Evolutionary conservation across 1,140 invertebrate species (phyloP).

Genomic region (Glomeris maerens): DNA sequence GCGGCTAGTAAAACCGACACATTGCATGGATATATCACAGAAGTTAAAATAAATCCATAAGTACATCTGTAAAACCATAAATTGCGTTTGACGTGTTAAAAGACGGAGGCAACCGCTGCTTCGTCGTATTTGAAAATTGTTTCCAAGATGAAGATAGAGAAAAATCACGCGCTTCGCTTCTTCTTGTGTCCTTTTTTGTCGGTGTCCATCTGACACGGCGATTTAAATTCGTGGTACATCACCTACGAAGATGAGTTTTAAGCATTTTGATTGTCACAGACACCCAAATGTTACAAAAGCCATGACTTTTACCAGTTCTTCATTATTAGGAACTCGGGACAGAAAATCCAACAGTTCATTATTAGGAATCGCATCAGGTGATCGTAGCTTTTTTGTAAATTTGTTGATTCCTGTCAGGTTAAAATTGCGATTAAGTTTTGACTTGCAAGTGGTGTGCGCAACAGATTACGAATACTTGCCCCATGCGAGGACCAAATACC

Average conservation of each 20-base stretch:
- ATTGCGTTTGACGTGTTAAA: too few relatives aligned
- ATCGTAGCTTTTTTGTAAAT: conserved; percentile 81
- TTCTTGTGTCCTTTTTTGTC: not conserved
- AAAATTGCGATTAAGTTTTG: conserved; percentile 5
- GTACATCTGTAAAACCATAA: too few relatives aligned
- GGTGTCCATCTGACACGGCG: not conserved
- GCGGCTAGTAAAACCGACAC: too few relatives aligned
- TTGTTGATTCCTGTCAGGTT: conserved; percentile 58
- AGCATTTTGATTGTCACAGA: not conserved
- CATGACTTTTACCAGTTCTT: conserved; percentile 45
- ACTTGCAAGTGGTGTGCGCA: not conserved
- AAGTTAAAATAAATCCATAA: too few relatives aligned
- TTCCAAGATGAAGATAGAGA: too few relatives aligned
- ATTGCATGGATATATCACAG: too few relatives aligned
- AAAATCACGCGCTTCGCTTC: not conserved
- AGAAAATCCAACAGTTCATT: conserved; percentile 94
- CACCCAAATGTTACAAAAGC: not conserved
- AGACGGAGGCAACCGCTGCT: too few relatives aligned
- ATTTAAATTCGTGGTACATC: conserved; percentile 1
- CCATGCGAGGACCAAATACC: conserved; percentile 88
- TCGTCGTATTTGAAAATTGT: too few relatives aligned
- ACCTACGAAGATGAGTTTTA: not conserved
- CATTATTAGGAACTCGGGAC: conserved; percentile 87
- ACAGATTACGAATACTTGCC: conserved; percentile 37
- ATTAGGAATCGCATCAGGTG: conserved; percentile 88